Evolutionary conservation across 2,113 vertebrate genomes (phyloP).

Genomic region (Gallinago undulata): DNA sequence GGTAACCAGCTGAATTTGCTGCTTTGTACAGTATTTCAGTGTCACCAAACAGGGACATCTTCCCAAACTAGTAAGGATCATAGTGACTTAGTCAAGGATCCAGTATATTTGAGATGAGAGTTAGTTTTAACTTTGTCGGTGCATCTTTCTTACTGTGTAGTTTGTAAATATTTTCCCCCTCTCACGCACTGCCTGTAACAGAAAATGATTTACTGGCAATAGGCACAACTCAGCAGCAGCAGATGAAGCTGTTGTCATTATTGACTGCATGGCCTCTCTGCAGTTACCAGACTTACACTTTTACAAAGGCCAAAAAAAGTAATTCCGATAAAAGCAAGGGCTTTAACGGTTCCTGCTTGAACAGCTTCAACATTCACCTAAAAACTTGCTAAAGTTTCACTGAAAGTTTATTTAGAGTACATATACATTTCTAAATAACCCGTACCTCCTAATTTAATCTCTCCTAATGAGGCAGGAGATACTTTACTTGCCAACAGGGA

Average conservation of each 20-base stretch:
- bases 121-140: not conserved
- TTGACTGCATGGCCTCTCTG: not conserved
- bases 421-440: not conserved
- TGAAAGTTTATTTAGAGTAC: not conserved
- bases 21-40: not conserved
- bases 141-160: not conserved
- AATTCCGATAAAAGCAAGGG: not conserved
- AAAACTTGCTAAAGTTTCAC: not conserved
- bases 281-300: not conserved
- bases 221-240: not conserved
- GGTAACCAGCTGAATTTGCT: not conserved
- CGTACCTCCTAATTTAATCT: not conserved
- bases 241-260: not conserved
- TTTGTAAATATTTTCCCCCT: not conserved
- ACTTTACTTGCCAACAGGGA: rapidly evolving
- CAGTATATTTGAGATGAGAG: not conserved
- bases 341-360: not conserved
- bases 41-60: not conserved
- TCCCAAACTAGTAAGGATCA: not conserved
- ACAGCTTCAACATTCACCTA: not conserved
- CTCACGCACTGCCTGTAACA: not conserved
- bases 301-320: not conserved
- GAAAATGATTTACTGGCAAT: not conserved
- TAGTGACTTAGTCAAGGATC: not conserved
- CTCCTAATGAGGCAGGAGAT: not conserved